phyloP scores from a whole-genome alignment of 2,113 vertebrate genomes.

The Potamarius usumacintae region DNA sequence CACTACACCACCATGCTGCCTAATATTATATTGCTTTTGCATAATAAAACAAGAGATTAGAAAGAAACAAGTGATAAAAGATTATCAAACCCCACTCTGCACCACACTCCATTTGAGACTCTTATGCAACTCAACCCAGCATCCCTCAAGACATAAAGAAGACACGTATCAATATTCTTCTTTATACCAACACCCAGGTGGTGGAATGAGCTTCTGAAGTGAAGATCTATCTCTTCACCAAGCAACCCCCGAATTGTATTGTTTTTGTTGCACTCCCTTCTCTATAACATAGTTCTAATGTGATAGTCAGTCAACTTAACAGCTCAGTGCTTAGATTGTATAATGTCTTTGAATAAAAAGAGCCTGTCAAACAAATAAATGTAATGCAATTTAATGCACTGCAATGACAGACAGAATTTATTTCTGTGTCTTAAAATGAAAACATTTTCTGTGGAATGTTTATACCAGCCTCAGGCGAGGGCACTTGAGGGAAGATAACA shows the following conservation, averaged over 20 bases:
- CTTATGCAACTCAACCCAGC: not conserved
- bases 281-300: not conserved
- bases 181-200: not conserved
- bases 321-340: not conserved
- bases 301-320: not conserved
- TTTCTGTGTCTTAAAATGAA: not conserved
- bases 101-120: not conserved
- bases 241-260: not conserved
- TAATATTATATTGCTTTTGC: not conserved
- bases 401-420: not conserved
- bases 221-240: not conserved
- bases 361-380: not conserved
- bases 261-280: not conserved
- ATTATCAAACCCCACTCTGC: not conserved
- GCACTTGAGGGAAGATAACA: conserved; percentile 16
- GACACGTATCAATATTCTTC: not conserved
- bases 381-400: not conserved
- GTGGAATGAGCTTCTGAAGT: not conserved
- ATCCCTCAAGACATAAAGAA: not conserved
- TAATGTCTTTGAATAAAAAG: not conserved
- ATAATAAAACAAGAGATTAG: not conserved
- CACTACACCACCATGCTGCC: too few species aligned
- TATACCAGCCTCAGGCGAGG: not conserved
- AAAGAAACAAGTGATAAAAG: not conserved
- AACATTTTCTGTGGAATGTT: not conserved